These are phyloP conservation scores for Prietella phreatophila DNA, from an alignment of 2,113 vertebrate genomes.

Conservation along the genomic window DNA sequence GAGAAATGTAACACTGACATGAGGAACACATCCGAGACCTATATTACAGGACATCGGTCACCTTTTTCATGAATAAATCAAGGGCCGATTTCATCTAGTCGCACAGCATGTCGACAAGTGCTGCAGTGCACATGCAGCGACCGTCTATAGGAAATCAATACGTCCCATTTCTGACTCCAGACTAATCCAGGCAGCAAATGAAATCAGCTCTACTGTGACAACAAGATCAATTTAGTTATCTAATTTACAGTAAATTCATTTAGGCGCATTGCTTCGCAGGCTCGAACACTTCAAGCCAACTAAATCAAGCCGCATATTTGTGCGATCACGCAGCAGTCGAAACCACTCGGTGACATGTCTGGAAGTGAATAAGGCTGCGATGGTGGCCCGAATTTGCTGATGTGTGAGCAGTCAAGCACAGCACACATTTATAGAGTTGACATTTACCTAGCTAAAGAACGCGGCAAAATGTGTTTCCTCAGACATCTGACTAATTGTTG, in stretches of 20 bases:
- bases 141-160: slow-evolving; percentile 53
- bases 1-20: slow-evolving; percentile 16
- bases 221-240: slow-evolving; percentile 51
- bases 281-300: slow-evolving; percentile 3
- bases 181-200: slow-evolving; percentile 51
- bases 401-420: slow-evolving; percentile 29
- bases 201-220: slow-evolving; percentile 50
- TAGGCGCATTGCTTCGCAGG: slow-evolving; percentile 13
- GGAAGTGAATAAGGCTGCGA: not conserved
- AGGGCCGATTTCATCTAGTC: slow-evolving; percentile 30
- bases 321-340: slow-evolving; percentile 17
- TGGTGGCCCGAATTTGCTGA: not conserved
- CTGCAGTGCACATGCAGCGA: slow-evolving; percentile 38
- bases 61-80: slow-evolving; percentile 32
- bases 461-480: slow-evolving; percentile 44
- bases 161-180: slow-evolving; percentile 50
- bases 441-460: slow-evolving; percentile 30
- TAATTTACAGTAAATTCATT: slow-evolving; percentile 52
- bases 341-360: not conserved
- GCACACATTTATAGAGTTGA: slow-evolving; percentile 27
- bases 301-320: slow-evolving; percentile 33
- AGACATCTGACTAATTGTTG: slow-evolving; percentile 40
- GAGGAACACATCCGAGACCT: not conserved
- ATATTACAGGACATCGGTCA: slow-evolving; percentile 20
- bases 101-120: slow-evolving; percentile 34